phyloP scores from a whole-genome alignment of 2,113 vertebrate species.

The Axis porcinus region DNA sequence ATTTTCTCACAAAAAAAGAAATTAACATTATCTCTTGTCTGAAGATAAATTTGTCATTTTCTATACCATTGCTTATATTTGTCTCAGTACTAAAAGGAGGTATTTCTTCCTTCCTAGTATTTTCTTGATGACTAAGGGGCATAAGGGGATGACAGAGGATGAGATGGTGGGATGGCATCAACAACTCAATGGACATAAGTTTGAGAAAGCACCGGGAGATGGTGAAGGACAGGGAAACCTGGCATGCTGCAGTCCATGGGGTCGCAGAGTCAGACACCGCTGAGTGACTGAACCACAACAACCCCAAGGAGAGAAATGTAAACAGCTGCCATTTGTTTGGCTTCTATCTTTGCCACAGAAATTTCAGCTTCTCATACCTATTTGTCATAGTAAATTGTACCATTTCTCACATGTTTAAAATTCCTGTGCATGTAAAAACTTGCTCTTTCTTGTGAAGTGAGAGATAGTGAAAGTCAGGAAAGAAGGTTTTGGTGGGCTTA shows the following conservation, averaged over 20 bases:
- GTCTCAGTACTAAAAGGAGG: not conserved
- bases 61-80: not conserved
- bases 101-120: not conserved
- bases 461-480: not conserved
- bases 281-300: not conserved
- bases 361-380: not conserved
- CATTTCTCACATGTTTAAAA: not conserved
- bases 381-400: not conserved
- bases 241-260: not conserved
- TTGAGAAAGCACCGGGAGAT: not conserved
- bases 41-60: not conserved
- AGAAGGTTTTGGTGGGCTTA: not conserved
- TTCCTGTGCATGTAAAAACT: not conserved
- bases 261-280: not conserved
- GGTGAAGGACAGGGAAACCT: not conserved
- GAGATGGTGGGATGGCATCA: not conserved
- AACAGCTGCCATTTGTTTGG: not conserved
- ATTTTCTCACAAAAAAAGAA: not conserved
- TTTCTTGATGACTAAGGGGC: not conserved
- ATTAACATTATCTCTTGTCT: not conserved
- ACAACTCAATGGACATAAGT: not conserved
- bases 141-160: not conserved
- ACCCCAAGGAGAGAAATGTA: not conserved
- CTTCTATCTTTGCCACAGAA: not conserved
- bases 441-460: not conserved